phyloP scores from a whole-genome alignment of 2,113 vertebrate species.

The Zosterops lateralis region DNA sequence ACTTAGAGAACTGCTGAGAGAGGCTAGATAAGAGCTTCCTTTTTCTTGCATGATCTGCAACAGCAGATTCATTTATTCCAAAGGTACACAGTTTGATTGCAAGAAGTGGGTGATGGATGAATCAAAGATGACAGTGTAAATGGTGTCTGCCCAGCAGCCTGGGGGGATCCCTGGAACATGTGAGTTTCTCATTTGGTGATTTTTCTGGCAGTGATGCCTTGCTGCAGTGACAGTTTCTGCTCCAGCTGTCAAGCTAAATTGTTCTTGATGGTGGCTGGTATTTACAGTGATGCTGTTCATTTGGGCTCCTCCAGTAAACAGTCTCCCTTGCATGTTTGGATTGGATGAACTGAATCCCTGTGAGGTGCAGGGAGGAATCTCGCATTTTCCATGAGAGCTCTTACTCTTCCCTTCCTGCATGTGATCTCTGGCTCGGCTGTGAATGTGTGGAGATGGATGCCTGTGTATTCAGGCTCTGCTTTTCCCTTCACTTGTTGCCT shows the following conservation, averaged over 20 bases:
- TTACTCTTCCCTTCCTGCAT: neutral
- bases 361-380: neutral
- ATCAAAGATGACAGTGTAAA: slow-evolving; percentile 38
- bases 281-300: slow-evolving; percentile 38
- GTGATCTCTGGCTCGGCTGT: neutral
- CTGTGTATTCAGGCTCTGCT: neutral
- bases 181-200: slow-evolving; percentile 38
- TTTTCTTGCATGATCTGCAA: neutral
- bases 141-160: slow-evolving; percentile 8
- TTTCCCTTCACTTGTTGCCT: neutral
- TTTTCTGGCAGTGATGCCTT: slow-evolving; percentile 42
- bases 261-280: slow-evolving; percentile 34
- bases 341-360: neutral
- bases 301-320: neutral
- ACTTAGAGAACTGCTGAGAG: neutral
- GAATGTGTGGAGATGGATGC: neutral
- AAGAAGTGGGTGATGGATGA: slow-evolving; percentile 4
- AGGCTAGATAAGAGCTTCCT: neutral
- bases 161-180: slow-evolving; percentile 23
- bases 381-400: rapidly evolving
- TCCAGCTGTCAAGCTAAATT: slow-evolving; percentile 50
- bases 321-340: neutral
- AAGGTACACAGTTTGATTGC: slow-evolving; percentile 5
- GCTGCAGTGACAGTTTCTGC: slow-evolving; percentile 31
- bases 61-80: slow-evolving; percentile 32